These are phyloP conservation scores for Noctilio leporinus DNA, from an alignment of 2,113 vertebrate species.

Conservation along the genomic window DNA sequence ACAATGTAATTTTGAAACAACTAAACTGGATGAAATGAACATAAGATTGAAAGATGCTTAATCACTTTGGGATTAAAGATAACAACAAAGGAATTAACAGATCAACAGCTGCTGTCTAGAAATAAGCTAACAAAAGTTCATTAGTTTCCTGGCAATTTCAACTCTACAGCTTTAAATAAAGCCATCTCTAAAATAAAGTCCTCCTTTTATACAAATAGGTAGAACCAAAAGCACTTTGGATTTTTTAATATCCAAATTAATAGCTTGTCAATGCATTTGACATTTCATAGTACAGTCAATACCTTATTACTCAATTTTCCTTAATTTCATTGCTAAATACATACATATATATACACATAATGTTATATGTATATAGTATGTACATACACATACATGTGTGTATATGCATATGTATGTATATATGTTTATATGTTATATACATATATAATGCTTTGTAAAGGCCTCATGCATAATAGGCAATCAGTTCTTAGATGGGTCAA, in stretches of 20 bases:
- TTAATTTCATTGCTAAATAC: neutral
- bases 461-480: neutral
- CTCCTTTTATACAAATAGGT: neutral
- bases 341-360: neutral
- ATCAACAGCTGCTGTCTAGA: neutral
- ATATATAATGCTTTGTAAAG: neutral
- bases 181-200: neutral
- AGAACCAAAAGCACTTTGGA: neutral
- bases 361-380: too few relatives aligned
- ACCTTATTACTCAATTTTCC: neutral
- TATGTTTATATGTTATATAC: too few relatives aligned
- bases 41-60: neutral
- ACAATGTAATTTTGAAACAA: slow-evolving; percentile 4
- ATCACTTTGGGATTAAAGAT: neutral
- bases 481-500: neutral
- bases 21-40: neutral
- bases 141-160: neutral
- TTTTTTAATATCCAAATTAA: neutral
- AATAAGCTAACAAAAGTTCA: neutral
- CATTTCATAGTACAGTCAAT: neutral
- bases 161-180: neutral
- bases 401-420: too few relatives aligned
- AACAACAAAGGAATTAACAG: neutral
- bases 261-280: neutral
- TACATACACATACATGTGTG: neutral